Evolutionary conservation across 2,113 vertebrate species (phyloP), one percentile per base, ranked within the genome.

Genomic region (Saguinus midas): DNA sequence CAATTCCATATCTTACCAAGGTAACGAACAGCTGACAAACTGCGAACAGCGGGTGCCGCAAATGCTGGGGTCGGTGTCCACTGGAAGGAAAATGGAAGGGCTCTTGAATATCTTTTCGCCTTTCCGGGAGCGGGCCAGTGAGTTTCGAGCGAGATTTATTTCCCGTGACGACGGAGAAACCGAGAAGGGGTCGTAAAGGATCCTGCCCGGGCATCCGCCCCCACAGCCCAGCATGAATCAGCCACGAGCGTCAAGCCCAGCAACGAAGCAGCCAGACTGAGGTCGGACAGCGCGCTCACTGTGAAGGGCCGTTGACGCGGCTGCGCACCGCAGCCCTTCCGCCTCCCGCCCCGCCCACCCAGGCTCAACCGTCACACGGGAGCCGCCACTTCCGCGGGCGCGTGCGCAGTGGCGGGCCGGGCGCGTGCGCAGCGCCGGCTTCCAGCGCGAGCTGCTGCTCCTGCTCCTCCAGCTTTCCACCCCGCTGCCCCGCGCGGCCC

Each of bases 361-460:
- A 17, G 18, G 16, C 5, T 32, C 14, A 40, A 11, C 58, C 64
- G 27, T 78, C 96, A 66, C n/a, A 14, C 4, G 37, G 1, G 14
- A 68, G 80, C 87, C 72, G 40, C 96, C 96, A 91, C 97, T 97
- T 98, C 97, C 95, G 95, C 17, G 87, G 3, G 90, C 96, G 96
- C 94, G 17, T 75, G 97, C 97, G 98, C 85, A 72, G 57, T 91
- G 50, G n/a, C 9, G 27, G n/a, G 10, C 45, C 48, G 48, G 35
- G 72, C 96, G 97, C 97, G 95, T 96, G 97, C 96, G 97, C 94
- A 76, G 84, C 45, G 78, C 87, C 12, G 61, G 80, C 43, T 85
- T 93, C 87, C 75, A 45, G 95, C 96, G 87, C 18, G n/a, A 37
- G 86, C 55, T 83, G 85, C 8, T 4, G 68, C 93, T 89, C 68